phyloP scores from a whole-genome alignment of 2,888 invertebrate species.

The Drosophila subsilvestris region DNA sequence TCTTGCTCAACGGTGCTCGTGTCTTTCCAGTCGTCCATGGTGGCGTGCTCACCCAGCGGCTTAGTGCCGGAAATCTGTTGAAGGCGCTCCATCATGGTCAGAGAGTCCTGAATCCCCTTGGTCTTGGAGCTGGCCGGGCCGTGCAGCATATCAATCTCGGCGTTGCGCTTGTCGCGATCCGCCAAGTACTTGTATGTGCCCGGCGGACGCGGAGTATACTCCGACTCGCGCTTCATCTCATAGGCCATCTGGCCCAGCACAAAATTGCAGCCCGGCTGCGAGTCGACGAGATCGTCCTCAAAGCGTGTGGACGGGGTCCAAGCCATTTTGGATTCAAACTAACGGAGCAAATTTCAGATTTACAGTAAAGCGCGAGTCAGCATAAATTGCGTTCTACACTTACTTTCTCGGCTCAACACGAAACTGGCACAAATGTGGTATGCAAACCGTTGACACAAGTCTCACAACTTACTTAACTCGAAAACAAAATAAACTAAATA shows the following conservation, averaged over 20 bases:
- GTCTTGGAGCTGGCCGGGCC: conserved; percentile 22
- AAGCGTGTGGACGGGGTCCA: conserved; percentile 77
- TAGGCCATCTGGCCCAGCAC: conserved; percentile 73
- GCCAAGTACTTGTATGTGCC: conserved; percentile 51
- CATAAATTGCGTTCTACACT: neutral
- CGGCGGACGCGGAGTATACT: conserved; percentile 38
- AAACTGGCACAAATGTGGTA: neutral
- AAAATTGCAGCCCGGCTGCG: conserved; percentile 77
- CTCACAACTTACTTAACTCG: neutral
- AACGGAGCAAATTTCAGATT: conserved; percentile 20
- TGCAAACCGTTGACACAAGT: neutral
- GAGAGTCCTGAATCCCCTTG: conserved; percentile 38
- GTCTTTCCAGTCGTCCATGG: conserved; percentile 75
- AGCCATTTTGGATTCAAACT: conserved; percentile 58
- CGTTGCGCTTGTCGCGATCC: conserved; percentile 34
- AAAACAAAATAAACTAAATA: neutral
- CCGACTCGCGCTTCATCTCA: conserved; percentile 37
- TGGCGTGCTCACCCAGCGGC: conserved; percentile 76
- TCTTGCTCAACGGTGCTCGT: conserved; percentile 72
- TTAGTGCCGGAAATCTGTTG: conserved; percentile 75
- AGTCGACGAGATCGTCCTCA: conserved; percentile 79
- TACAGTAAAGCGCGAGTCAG: conserved; percentile 7
- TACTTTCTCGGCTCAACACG: neutral
- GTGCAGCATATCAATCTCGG: conserved; percentile 16
- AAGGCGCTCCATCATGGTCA: conserved; percentile 75